A percentile compares a stretch with the other conserved stretches of the same genome.
phyloP scores from a whole-genome alignment of 64 coral and sea anemone species.

The Montipora foliosa region DNA sequence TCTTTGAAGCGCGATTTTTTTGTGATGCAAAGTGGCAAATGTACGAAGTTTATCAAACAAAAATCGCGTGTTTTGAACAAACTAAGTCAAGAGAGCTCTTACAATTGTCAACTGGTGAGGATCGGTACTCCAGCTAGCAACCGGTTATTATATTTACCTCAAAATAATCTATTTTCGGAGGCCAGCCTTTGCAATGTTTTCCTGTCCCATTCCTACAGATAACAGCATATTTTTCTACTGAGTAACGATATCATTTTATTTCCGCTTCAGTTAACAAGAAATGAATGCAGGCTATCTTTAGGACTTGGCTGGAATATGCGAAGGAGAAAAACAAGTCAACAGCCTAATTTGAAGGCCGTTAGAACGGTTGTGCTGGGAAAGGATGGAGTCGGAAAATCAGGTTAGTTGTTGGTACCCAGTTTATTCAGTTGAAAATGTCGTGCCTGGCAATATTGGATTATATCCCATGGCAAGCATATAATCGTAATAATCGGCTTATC shows the following conservation, averaged over 20 bases:
- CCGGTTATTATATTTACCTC: no score
- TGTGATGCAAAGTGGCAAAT: neutral
- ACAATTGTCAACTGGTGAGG: neutral
- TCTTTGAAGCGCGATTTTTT: neutral
- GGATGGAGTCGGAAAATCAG: slow-evolving; percentile 78
- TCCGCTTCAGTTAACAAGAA: neutral
- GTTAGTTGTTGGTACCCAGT: neutral
- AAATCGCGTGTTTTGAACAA: neutral
- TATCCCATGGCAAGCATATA: neutral
- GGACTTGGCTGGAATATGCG: slow-evolving; percentile 23
- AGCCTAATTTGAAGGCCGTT: slow-evolving; percentile 45
- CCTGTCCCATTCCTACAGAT: neutral
- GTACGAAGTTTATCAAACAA: neutral
- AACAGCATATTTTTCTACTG: neutral
- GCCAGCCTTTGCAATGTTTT: neutral
- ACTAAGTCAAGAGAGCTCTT: neutral
- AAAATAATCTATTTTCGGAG: neutral
- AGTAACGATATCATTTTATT: neutral
- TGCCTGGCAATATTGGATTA: neutral
- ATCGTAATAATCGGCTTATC: neutral
- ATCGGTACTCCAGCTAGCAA: no score
- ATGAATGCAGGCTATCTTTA: neutral
- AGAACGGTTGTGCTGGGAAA: slow-evolving; percentile 53
- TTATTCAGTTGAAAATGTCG: neutral
- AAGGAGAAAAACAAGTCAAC: slow-evolving; percentile 67